Evolutionary conservation across 92 coral and sea anemone species (phyloP).

Genomic region (Galaxea fascicularis): DNA sequence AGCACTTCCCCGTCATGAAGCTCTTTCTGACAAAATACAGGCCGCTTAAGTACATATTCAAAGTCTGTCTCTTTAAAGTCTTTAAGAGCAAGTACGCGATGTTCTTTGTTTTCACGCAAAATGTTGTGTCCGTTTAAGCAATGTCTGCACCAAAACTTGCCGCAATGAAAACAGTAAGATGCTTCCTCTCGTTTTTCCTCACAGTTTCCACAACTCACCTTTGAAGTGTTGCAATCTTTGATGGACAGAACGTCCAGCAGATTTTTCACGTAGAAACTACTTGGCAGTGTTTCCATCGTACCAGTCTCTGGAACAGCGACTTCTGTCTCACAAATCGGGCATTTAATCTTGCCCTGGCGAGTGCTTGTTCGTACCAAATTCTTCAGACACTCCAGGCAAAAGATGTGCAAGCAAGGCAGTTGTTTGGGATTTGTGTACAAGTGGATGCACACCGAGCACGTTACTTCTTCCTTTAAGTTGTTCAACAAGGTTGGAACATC

Average conservation of each 20-base stretch:
- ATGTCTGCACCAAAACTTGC: conserved; percentile 37
- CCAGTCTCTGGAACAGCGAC: conserved; percentile 25
- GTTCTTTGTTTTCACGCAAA: conserved; percentile 21
- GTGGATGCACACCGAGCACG: conserved; percentile 47
- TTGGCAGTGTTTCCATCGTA: conserved; percentile 29
- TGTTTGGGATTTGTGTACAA: conserved; percentile 43
- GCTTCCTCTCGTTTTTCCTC: conserved; percentile 28
- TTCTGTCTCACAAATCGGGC: conserved; percentile 37
- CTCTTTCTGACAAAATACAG: conserved; percentile 40
- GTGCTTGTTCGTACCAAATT: conserved; percentile 5
- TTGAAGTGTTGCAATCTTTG: conserved; percentile 32
- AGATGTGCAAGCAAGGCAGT: conserved; percentile 59
- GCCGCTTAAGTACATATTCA: conserved; percentile 32
- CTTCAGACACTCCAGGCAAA: conserved; percentile 56
- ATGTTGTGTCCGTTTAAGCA: conserved; percentile 37
- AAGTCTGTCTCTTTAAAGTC: conserved; percentile 32
- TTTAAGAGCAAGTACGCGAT: conserved; percentile 36
- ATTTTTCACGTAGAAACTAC: conserved; percentile 50
- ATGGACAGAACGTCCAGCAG: conserved; percentile 49
- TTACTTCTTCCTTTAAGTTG: conserved; percentile 40
- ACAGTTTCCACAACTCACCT: conserved; percentile 54
- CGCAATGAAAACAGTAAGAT: conserved; percentile 53
- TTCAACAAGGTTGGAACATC: conserved; percentile 15
- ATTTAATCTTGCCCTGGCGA: conserved; percentile 28
- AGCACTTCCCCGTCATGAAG: conserved; percentile 41